Evolutionary conservation across 2,888 invertebrate species (phyloP).

Genomic region (Pristionchus arcanus): DNA sequence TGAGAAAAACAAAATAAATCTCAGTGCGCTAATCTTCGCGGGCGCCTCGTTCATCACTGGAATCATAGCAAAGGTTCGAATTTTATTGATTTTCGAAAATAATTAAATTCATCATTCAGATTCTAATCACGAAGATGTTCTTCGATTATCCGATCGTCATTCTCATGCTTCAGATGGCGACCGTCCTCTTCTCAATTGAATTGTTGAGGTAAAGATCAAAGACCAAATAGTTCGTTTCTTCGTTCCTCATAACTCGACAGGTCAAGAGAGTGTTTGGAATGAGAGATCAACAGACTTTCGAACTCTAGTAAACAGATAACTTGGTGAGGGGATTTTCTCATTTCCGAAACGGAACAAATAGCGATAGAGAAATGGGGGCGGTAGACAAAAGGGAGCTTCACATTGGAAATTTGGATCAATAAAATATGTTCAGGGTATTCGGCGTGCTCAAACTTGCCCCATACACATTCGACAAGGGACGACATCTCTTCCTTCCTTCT

Average conservation of each 20-base stretch:
- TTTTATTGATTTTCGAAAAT: not conserved
- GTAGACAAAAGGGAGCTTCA: not conserved
- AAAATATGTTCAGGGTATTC: conserved; percentile 64
- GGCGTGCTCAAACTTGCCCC: conserved; percentile 78
- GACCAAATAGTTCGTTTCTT: not conserved
- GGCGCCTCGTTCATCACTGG: conserved; percentile 43
- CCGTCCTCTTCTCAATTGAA: conserved; percentile 80
- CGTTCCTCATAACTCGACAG: not conserved
- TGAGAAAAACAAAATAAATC: too few species aligned
- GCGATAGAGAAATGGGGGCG: not conserved
- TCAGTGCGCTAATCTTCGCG: conserved; percentile 31
- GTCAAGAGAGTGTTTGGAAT: not conserved
- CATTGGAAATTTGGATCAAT: too few species aligned
- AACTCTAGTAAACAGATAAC: conserved; percentile 2
- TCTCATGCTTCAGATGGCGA: conserved; percentile 81
- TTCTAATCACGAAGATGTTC: conserved; percentile 76
- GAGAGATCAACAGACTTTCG: not conserved
- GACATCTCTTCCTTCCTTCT: conserved; percentile 81
- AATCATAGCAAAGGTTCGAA: conserved; percentile 45
- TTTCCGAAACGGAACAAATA: not conserved
- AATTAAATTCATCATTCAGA: conserved; percentile 26
- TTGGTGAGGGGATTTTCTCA: not conserved
- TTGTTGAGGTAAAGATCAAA: conserved; percentile 70
- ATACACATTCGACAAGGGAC: conserved; percentile 80
- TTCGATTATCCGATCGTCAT: conserved; percentile 82